Evolutionary conservation across 2,888 invertebrate species (phyloP), one percentile per base, ranked within the genome.

Genomic region (Chalcosyrphus nemorum): DNA sequence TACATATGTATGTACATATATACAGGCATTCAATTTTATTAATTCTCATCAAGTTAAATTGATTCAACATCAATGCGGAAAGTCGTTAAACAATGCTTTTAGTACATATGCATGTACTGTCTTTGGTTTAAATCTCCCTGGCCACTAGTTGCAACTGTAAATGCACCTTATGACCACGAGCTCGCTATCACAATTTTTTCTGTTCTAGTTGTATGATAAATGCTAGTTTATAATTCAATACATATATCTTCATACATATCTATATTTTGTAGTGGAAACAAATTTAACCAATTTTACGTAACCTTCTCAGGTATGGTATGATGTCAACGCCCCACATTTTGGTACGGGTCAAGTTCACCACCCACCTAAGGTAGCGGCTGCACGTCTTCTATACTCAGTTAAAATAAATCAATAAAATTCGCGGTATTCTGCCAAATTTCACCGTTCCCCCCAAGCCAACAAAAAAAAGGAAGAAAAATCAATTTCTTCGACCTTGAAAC

Each of bases 401-500:
- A 41, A 11, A 21, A 29, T 0, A 11, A 56, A 65, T 74, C 63
- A 19, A 65, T 47, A 54, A 24, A 63, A 43, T 54, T 63, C 5
- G 19, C 11, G 50, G 65, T 43, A 47, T 38, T 15, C 27, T 54
- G 50, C 61, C 68, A 61, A 81, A 27, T 13, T n/a, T 3, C 11
- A 6, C 13, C 13, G 17, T 19, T 2, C 47, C 41, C 13, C 7
- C 6, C 13, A 41, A 9, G 5, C 4, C n/a, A 32, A n/a, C 13
- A 38, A 1, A 38, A 38, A 32, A 32, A 38, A 38, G 13, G 13
- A 4, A 13, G 38, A 21, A 38, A 71, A 72, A 82, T 78, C 72
- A 56, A 82, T 78, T 43, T 27, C 0, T 24, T 15, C 35, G 61
- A 68, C 78, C 78, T 78, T 78, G 72, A 72, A 57, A 19, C 4